Percentiles rank a stretch among this genome's conserved stretches.
phyloP scores from a whole-genome alignment of 2,797 vertebrate genomes.

The Malacoraja senta region DNA sequence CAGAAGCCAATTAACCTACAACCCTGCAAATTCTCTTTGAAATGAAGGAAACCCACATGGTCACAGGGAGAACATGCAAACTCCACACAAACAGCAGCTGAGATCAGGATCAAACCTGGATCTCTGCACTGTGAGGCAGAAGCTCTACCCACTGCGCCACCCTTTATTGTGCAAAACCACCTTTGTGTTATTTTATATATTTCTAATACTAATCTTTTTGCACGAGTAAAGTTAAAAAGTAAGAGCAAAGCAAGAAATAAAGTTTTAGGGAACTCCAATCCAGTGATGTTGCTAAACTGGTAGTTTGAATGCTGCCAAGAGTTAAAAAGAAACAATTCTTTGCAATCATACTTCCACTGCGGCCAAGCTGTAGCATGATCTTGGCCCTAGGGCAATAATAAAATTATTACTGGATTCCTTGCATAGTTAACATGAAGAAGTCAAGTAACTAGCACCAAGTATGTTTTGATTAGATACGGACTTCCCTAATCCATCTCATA shows the following conservation, averaged over 20 bases:
- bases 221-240: not conserved
- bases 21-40: too few species aligned
- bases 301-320: not conserved
- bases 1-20: too few species aligned
- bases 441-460: constrained; percentile 35
- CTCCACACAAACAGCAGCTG: too few species aligned
- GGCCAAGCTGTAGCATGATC: not conserved
- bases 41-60: too few species aligned
- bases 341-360: constrained; percentile 9
- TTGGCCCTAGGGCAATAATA: constrained; percentile 35
- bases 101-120: too few species aligned
- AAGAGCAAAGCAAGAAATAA: not conserved
- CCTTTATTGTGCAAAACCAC: too few species aligned
- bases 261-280: not conserved
- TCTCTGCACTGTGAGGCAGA: too few species aligned
- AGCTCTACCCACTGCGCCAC: too few species aligned
- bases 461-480: constrained; percentile 36
- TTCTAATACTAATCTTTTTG: not conserved
- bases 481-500: constrained; percentile 33
- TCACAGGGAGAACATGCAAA: too few species aligned
- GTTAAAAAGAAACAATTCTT: constrained; percentile 10
- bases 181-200: not conserved
- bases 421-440: constrained; percentile 34
- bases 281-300: not conserved
- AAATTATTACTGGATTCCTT: constrained; percentile 32